Percentiles rank a stretch among this genome's conserved stretches.
Evolutionary conservation across 2,797 vertebrate species (phyloP).

Genomic region (Centropyge bicolor): DNA sequence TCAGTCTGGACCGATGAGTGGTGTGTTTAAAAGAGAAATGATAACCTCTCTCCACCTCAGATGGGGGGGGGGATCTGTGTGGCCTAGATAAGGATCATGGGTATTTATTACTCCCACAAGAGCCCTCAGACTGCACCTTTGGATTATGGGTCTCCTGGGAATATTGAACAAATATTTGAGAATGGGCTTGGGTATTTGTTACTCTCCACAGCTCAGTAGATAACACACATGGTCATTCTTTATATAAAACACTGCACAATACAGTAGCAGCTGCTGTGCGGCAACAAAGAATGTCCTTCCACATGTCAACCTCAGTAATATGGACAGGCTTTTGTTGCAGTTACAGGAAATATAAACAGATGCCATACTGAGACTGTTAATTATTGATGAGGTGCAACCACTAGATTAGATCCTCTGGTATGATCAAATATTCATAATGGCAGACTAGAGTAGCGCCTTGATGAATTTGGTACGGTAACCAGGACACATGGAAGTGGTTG

Average conservation of each 20-base stretch:
- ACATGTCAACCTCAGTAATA: constrained; percentile 13
- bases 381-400: constrained; percentile 50
- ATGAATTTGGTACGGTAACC: constrained; percentile 59
- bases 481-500: constrained; percentile 50
- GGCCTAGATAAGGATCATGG: constrained; percentile 68
- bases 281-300: constrained; percentile 14
- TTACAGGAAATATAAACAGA: constrained; percentile 49
- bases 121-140: constrained; percentile 54
- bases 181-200: constrained; percentile 25
- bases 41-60: constrained; percentile 48
- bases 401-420: constrained; percentile 49
- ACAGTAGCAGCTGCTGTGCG: constrained; percentile 2
- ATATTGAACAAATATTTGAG: constrained; percentile 64
- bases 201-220: constrained; percentile 13
- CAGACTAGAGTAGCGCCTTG: constrained; percentile 23
- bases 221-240: constrained; percentile 15
- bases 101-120: constrained; percentile 72
- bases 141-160: constrained; percentile 59
- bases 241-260: constrained; percentile 4
- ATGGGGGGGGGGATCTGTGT: constrained; percentile 47
- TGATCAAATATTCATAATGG: constrained; percentile 66
- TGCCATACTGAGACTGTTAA: constrained; percentile 51
- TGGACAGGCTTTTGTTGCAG: constrained; percentile 30
- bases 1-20: constrained; percentile 41
- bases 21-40: constrained; percentile 52